These are phyloP conservation scores for Bufo bufo DNA, from an alignment of 2,113 vertebrate genomes.

Conservation along the genomic window DNA sequence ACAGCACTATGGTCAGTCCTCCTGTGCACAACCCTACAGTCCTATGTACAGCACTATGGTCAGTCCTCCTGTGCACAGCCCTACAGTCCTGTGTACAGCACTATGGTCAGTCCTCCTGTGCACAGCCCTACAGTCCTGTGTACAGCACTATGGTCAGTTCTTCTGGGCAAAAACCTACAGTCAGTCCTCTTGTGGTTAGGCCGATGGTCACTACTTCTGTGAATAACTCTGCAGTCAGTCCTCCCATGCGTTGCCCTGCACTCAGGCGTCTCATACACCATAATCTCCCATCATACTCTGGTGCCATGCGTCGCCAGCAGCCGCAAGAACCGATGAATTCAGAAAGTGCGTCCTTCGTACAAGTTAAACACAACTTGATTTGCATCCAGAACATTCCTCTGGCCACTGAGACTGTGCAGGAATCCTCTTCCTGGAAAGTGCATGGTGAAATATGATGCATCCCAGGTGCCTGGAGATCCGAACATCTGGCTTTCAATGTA, in stretches of 20 bases:
- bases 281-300: background rate
- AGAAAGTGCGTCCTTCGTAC: background rate
- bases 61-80: background rate
- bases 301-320: background rate
- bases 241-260: background rate
- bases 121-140: background rate
- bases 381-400: constrained; percentile 40
- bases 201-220: background rate
- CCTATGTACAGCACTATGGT: background rate
- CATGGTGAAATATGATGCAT: constrained; percentile 41
- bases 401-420: background rate
- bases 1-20: background rate
- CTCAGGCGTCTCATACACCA: background rate
- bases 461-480: constrained; percentile 37
- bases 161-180: background rate
- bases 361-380: background rate
- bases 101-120: background rate
- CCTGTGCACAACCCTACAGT: background rate
- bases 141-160: background rate
- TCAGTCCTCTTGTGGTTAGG: background rate
- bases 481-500: constrained; percentile 1
- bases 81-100: background rate
- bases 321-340: background rate
- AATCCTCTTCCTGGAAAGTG: constrained; percentile 25
- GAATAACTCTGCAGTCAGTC: background rate